Base-by-base conservation (phyloP, 2,888 invertebrate species). In the Aporophyla lueneburgensis region DNA sequence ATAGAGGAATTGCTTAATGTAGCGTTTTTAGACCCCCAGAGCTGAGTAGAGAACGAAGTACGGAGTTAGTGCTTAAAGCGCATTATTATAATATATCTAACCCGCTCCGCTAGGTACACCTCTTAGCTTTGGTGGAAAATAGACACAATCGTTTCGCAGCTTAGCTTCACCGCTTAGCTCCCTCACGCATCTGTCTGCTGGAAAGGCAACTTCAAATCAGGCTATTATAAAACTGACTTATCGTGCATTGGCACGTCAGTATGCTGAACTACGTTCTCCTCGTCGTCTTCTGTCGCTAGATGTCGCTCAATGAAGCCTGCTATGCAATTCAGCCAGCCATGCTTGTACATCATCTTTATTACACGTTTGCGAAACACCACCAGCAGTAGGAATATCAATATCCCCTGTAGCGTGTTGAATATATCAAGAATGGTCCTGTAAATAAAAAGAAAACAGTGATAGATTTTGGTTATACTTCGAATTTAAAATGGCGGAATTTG, bases 381-480 rank as follows among this genome's bases (percentile, higher is more conserved):
- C 76, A 97, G 90, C 61, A 97, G 91, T 46, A 97, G 79, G 91
- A 97, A 97, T 87, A 97, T 97, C 59, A 97, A 85, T n/a, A 97
- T 86, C 0, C 98, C 98, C 93, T 97, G 97, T 9, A 97, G 92
- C 1, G 96, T 92, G 92, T 97, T 98, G 81, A 97, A 92, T 58
- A 97, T 91, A 92, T 98, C 97, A 5, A 97, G 92, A 43, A 97
- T 91, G 12, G 96, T 91, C 97, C 97, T 97, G 94, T 82, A 87
- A 85, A 82, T 84, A 21, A 33, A 78, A 10, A 0, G 58, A 68
- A 7, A 46, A 0, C 2, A 56, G n/a, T 59, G 27, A 78, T 72
- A 61, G 1, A 27, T 59, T 71, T 53, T 53, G 3, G 4, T 14
- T 33, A 19, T 16, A 43, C 14, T n/a, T 49, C 16, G n/a, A 12